A percentile compares a stretch with the other conserved stretches of the same genome.
These are phyloP conservation scores for Procapra przewalskii DNA, from an alignment of 2,113 vertebrate species.

Conservation along the genomic window DNA sequence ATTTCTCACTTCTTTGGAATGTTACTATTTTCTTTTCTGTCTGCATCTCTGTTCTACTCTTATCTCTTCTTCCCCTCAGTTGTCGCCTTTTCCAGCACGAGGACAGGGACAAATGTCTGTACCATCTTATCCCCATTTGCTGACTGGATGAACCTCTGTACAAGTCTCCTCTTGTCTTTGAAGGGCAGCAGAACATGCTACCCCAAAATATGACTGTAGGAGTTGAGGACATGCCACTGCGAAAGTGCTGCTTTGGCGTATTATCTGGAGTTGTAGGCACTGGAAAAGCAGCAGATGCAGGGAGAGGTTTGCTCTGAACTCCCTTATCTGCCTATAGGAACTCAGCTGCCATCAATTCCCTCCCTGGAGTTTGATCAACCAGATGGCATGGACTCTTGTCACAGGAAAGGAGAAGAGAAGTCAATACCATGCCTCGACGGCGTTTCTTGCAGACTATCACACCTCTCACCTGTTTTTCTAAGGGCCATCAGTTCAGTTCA, in stretches of 20 bases:
- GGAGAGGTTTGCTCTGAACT: background rate
- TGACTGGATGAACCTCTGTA: background rate
- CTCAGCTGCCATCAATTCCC: background rate
- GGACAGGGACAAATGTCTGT: background rate
- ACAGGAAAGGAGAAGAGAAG: background rate
- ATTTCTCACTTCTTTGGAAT: background rate
- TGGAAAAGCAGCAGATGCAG: background rate
- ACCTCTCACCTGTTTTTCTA: background rate
- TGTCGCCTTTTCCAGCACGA: background rate
- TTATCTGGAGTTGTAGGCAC: background rate
- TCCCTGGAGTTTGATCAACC: background rate
- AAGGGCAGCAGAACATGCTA: background rate
- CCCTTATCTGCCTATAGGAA: background rate
- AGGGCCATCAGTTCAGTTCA: background rate
- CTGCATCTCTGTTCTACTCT: background rate
- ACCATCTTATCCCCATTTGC: background rate
- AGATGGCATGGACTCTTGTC: background rate
- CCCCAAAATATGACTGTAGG: background rate
- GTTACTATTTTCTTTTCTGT: background rate
- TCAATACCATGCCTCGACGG: background rate
- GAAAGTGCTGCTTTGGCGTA: background rate
- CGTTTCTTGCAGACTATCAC: background rate
- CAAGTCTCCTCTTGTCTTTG: background rate
- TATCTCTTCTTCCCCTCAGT: background rate
- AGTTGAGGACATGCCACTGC: background rate